phyloP scores from a whole-genome alignment of 1,140 invertebrate genomes.

The Physella acuta region DNA sequence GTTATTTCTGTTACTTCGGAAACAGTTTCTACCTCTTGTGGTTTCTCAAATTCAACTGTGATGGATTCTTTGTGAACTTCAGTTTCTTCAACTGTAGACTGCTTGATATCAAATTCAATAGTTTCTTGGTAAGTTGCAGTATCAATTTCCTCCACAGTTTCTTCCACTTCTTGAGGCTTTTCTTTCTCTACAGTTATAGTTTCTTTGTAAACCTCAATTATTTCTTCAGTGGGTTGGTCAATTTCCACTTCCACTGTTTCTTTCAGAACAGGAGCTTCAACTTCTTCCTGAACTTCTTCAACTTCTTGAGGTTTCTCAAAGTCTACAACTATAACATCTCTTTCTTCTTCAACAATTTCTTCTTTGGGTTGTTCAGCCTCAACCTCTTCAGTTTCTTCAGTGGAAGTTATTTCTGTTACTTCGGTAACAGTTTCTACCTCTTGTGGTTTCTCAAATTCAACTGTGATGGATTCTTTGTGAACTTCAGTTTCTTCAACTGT shows the following conservation, averaged over 20 bases:
- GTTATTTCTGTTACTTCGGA: slow-evolving; percentile 10
- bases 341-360: not conserved
- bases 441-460: not conserved
- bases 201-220: not conserved
- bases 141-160: slow-evolving; percentile 15
- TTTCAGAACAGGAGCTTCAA: not conserved
- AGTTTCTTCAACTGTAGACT: slow-evolving; percentile 24
- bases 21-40: slow-evolving; percentile 26
- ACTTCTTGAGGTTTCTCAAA: not conserved
- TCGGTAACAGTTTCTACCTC: not conserved
- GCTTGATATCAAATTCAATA: slow-evolving; percentile 23
- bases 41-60: slow-evolving; percentile 27
- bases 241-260: not conserved
- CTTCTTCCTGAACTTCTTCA: not conserved
- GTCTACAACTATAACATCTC: not conserved
- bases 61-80: slow-evolving; percentile 31
- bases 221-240: not conserved
- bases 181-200: not conserved
- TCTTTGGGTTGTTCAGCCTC: not conserved
- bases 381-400: not conserved
- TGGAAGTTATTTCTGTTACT: not conserved
- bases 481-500: not conserved
- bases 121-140: slow-evolving; percentile 25
- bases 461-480: not conserved
- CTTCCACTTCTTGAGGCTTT: not conserved